Percentiles rank a stretch among this genome's conserved stretches.
These are phyloP conservation scores for Neodon shergylaensis DNA, from an alignment of 2,113 vertebrate species.

Conservation along the genomic window DNA sequence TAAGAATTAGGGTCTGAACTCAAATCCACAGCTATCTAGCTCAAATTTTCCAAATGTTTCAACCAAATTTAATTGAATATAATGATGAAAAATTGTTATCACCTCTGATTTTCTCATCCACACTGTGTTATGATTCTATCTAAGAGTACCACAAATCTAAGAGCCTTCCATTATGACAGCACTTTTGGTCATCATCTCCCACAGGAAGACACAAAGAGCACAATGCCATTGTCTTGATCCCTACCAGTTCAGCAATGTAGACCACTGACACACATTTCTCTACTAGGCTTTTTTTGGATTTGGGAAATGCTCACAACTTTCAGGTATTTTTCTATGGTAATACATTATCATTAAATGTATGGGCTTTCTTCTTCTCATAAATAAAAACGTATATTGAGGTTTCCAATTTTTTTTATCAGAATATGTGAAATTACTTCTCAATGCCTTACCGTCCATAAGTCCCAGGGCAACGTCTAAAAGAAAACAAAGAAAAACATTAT, in stretches of 20 bases:
- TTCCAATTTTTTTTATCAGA: slow-evolving; percentile 51
- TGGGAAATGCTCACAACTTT: not conserved
- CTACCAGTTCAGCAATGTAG: not conserved
- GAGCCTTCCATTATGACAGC: not conserved
- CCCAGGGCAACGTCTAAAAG: slow-evolving; percentile 95
- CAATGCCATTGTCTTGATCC: not conserved
- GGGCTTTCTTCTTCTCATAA: not conserved
- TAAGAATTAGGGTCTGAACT: not conserved
- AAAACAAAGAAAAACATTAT: slow-evolving; percentile 70
- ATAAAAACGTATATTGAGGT: slow-evolving; percentile 31
- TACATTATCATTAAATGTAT: slow-evolving; percentile 10
- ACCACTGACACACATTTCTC: not conserved
- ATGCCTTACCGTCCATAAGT: slow-evolving; percentile 95
- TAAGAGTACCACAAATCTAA: not conserved
- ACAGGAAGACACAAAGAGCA: not conserved
- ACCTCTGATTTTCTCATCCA: not conserved
- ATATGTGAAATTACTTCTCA: slow-evolving; percentile 35
- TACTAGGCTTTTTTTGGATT: not conserved
- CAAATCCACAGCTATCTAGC: not conserved
- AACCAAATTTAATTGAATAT: not conserved
- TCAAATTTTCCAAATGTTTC: slow-evolving; percentile 22
- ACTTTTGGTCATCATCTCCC: not conserved
- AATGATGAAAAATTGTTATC: not conserved
- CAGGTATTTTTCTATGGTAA: not conserved
- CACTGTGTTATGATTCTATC: not conserved